Conservation (phyloP, 2,888 invertebrate species). For the Pheosia tremula region DNA sequence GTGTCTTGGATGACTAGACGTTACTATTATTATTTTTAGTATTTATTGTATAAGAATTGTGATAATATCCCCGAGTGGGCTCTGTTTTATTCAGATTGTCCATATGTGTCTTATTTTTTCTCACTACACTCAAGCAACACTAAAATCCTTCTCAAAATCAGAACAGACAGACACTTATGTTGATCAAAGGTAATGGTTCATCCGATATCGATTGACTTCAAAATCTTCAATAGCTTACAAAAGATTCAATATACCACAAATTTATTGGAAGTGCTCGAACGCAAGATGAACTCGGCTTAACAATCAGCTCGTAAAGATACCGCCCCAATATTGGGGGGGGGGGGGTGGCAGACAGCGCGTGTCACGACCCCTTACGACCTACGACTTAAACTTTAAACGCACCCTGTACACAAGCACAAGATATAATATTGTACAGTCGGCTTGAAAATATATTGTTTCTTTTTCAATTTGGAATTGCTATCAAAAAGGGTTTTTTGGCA, state of each 20-base stretch:
- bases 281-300: background rate
- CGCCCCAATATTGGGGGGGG: background rate
- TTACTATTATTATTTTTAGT: too few species aligned
- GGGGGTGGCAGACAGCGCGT: background rate
- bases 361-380: slow-evolving; percentile 4
- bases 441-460: background rate
- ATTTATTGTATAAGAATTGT: too few species aligned
- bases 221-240: background rate
- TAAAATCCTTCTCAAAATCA: too few species aligned
- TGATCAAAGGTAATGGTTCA: too few species aligned
- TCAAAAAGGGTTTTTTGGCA: background rate
- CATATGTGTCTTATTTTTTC: too few species aligned
- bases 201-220: background rate
- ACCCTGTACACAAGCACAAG: slow-evolving; percentile 1
- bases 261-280: background rate
- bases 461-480: background rate
- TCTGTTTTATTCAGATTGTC: too few species aligned
- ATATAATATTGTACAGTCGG: background rate
- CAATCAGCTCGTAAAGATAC: background rate
- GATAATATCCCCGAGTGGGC: too few species aligned
- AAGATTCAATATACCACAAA: background rate
- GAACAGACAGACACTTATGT: too few species aligned
- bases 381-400: slow-evolving; percentile 9
- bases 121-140: too few species aligned
- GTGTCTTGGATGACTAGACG: too few species aligned